Evolutionary conservation across 2,888 invertebrate genomes (phyloP).

Genomic region (Watsonalla cultraria): DNA sequence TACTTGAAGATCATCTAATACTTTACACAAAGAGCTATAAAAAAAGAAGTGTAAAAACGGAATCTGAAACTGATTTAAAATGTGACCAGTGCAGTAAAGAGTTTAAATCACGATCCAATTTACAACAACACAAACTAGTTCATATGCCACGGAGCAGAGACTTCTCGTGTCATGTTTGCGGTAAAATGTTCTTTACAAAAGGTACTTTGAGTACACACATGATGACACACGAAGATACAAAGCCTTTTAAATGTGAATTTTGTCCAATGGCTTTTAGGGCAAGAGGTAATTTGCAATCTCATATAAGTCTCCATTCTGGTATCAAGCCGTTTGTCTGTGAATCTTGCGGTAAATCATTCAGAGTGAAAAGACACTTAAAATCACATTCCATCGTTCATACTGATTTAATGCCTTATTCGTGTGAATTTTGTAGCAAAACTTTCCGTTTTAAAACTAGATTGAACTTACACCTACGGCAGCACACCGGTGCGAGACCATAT

Average conservation of each 20-base stretch:
- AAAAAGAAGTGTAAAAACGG: constrained; percentile 32
- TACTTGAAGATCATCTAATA: constrained; percentile 53
- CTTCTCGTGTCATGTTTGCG: constrained; percentile 66
- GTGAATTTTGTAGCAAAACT: constrained; percentile 64
- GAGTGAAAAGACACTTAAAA: constrained; percentile 66
- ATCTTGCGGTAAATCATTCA: constrained; percentile 66
- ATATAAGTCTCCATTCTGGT: constrained; percentile 60
- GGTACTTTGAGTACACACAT: constrained; percentile 65
- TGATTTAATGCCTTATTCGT: constrained; percentile 62
- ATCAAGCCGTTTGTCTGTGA: constrained; percentile 69
- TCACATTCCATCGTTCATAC: constrained; percentile 71
- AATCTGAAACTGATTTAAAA: constrained; percentile 44
- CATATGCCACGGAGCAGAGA: constrained; percentile 67
- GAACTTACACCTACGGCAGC: constrained; percentile 64
- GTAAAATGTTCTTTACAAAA: constrained; percentile 72
- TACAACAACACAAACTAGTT: constrained; percentile 56
- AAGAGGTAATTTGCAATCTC: constrained; percentile 60
- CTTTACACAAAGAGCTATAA: constrained; percentile 41
- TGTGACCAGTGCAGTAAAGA: constrained; percentile 59
- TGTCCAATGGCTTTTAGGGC: constrained; percentile 66
- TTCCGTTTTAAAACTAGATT: constrained; percentile 68
- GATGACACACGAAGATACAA: constrained; percentile 59
- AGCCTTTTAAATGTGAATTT: constrained; percentile 64
- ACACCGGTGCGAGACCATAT: constrained; percentile 70
- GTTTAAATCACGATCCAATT: constrained; percentile 59